Conservation (phyloP, 1,140 invertebrate species). For the Cydia strobilella region DNA sequence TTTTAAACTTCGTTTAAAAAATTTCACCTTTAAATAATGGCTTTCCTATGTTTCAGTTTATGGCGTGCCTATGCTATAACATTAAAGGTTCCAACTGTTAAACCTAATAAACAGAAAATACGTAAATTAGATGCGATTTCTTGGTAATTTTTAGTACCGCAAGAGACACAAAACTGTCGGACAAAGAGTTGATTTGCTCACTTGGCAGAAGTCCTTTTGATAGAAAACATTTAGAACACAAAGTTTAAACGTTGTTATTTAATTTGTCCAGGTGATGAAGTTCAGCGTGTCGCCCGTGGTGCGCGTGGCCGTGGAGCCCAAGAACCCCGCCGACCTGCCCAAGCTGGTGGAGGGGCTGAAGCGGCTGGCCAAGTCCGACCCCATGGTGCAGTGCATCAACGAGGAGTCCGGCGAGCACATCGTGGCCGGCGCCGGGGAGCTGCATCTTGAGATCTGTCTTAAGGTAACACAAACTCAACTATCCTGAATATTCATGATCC, state of each 20-base stretch:
- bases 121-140: too few species aligned
- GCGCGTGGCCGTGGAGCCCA: conserved; percentile 99
- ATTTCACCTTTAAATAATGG: too few species aligned
- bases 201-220: too few species aligned
- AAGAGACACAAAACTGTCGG: too few species aligned
- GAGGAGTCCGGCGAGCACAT: conserved; percentile 99
- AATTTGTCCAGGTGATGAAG: conserved; percentile 97
- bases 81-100: too few species aligned
- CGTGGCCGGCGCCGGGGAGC: conserved; percentile 99
- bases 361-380: conserved; percentile 99
- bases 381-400: conserved; percentile 99
- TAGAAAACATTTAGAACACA: too few species aligned
- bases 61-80: too few species aligned
- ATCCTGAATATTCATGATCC: neutral
- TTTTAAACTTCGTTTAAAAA: too few species aligned
- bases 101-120: too few species aligned
- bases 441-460: conserved; percentile 99
- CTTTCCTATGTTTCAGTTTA: too few species aligned
- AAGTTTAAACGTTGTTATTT: neutral
- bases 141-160: too few species aligned
- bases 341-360: conserved; percentile 99
- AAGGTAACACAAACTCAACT: conserved; percentile 80
- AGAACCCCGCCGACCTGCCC: conserved; percentile 99
- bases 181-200: too few species aligned
- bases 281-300: conserved; percentile 99